These are phyloP conservation scores for Corticium candelabrum DNA, from an alignment of 37 sponge, comb jelly and placozoan species.

Conservation along the genomic window DNA sequence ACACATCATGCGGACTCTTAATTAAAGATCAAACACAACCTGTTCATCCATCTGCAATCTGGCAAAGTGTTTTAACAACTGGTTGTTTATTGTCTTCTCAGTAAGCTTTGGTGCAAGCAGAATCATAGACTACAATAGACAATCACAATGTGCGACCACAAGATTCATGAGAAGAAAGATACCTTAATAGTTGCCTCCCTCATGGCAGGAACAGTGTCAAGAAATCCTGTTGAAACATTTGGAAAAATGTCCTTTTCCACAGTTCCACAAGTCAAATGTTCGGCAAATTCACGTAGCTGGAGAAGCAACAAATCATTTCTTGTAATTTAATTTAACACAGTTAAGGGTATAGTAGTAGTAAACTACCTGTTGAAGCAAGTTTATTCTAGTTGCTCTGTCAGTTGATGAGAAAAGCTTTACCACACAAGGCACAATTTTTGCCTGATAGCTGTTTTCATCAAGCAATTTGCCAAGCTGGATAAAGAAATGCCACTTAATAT, in stretches of 20 bases:
- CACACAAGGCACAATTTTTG: conserved; percentile 82
- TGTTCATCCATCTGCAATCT: conserved; percentile 82
- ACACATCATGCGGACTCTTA: not conserved
- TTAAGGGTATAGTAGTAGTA: not conserved
- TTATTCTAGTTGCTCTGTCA: conserved; percentile 85
- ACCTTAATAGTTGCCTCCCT: conserved; percentile 92
- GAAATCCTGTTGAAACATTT: conserved; percentile 67
- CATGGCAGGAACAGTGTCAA: conserved; percentile 78
- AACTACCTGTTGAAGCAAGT: conserved; percentile 70
- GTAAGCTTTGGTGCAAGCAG: conserved; percentile 74
- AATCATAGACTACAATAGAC: conserved; percentile 50
- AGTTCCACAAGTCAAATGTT: conserved; percentile 60
- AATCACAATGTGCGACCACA: not conserved
- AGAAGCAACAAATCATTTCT: conserved; percentile 1
- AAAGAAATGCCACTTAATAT: not conserved
- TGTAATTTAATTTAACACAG: not conserved
- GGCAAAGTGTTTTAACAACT: conserved; percentile 80
- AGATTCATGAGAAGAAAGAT: not conserved
- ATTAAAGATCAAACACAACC: conserved; percentile 9
- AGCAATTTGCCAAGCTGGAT: conserved; percentile 49
- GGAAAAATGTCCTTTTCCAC: conserved; percentile 81
- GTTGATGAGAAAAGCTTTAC: conserved; percentile 90
- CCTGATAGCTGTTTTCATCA: conserved; percentile 66
- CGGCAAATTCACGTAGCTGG: conserved; percentile 57
- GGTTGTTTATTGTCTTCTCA: conserved; percentile 42